A percentile compares a stretch with the other conserved stretches of the same genome.
Evolutionary conservation across 1,140 invertebrate genomes (phyloP).

Genomic region (Bombus sibiricus): DNA sequence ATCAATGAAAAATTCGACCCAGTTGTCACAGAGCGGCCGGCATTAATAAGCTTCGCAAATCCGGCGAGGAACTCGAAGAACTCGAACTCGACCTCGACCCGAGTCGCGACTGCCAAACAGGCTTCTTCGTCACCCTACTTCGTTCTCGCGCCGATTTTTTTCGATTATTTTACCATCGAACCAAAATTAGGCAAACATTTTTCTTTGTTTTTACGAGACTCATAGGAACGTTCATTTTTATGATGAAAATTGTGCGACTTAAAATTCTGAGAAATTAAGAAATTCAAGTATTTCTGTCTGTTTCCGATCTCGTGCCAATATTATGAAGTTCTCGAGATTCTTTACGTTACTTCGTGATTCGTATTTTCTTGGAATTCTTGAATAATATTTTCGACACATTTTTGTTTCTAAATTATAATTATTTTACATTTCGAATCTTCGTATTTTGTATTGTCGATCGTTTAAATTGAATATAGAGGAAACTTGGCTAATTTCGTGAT

Average conservation of each 20-base stretch:
- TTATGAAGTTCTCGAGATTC: neutral
- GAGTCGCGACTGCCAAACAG: slow-evolving; percentile 18
- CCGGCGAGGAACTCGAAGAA: slow-evolving; percentile 34
- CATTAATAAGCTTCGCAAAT: slow-evolving; percentile 59
- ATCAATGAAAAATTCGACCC: slow-evolving; percentile 68
- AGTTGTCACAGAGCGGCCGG: slow-evolving; percentile 51
- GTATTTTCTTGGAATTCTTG: neutral
- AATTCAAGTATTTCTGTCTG: neutral
- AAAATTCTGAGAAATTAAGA: neutral
- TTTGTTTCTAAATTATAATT: neutral
- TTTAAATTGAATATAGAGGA: too few relatives aligned
- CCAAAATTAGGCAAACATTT: neutral
- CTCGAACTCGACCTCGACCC: slow-evolving; percentile 55
- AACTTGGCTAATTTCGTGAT: too few relatives aligned
- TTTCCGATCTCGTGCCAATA: neutral
- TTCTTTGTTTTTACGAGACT: too few relatives aligned
- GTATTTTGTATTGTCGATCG: too few relatives aligned
- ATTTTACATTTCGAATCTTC: too few relatives aligned
- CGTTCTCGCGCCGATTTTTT: neutral
- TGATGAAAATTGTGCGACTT: neutral
- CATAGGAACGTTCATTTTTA: neutral
- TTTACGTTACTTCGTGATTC: neutral
- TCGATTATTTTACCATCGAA: neutral
- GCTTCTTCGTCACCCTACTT: slow-evolving; percentile 1
- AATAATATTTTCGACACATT: too few relatives aligned